These are phyloP conservation scores for Teleiodes luculella DNA, from an alignment of 2,888 invertebrate species.

Conservation along the genomic window DNA sequence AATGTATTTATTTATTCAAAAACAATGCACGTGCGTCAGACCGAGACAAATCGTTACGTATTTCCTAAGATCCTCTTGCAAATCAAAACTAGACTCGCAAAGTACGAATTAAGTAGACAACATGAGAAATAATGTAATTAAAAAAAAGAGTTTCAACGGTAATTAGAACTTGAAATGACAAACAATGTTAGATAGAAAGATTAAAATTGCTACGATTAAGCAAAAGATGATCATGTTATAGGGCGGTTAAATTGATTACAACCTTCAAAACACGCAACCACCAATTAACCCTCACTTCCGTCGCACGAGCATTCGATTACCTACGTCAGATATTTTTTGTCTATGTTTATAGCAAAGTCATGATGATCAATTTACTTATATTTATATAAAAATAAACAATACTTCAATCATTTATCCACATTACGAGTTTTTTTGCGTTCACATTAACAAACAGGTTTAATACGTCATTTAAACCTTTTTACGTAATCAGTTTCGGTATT, in stretches of 20 bases:
- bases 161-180: neutral
- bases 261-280: neutral
- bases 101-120: neutral
- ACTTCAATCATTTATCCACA: neutral
- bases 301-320: neutral
- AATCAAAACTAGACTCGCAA: conserved; percentile 30
- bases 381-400: neutral
- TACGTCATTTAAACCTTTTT: no score
- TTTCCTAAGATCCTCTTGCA: conserved; percentile 34
- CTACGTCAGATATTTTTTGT: neutral
- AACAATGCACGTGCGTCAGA: conserved; percentile 21
- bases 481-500: no score
- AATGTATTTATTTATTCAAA: conserved; percentile 4
- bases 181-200: no score
- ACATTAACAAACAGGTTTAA: neutral
- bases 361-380: neutral
- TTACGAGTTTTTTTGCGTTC: neutral
- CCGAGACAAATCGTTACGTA: conserved; percentile 33
- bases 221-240: no score
- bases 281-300: neutral
- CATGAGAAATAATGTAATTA: neutral
- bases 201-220: neutral
- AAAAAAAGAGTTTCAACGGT: no score
- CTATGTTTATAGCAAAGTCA: neutral
- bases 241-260: no score